A percentile compares a stretch with the other conserved stretches of the same genome.
phyloP scores from a whole-genome alignment of 2,888 invertebrate genomes.

The Dorcus hopei region DNA sequence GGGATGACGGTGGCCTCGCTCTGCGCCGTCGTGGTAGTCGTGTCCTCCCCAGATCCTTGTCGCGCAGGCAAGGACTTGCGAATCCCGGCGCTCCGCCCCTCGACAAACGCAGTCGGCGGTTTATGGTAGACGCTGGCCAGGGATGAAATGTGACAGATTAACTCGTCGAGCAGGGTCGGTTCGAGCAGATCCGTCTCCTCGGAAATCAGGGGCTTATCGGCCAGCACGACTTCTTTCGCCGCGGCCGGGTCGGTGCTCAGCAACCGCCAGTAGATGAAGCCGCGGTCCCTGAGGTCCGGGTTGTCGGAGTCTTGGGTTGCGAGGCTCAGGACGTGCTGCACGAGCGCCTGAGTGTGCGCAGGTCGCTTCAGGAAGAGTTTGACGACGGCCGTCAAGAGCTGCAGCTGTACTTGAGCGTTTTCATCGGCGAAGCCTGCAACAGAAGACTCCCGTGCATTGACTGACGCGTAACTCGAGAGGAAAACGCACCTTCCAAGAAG shows the following conservation, averaged over 20 bases:
- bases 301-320: slow-evolving; percentile 95
- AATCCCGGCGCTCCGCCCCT: slow-evolving; percentile 68
- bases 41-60: slow-evolving; percentile 47
- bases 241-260: slow-evolving; percentile 98
- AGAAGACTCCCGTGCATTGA: neutral
- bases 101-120: slow-evolving; percentile 97
- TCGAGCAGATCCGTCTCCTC: slow-evolving; percentile 98
- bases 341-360: slow-evolving; percentile 96
- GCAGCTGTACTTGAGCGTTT: slow-evolving; percentile 67
- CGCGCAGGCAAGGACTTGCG: slow-evolving; percentile 77
- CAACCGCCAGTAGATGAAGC: slow-evolving; percentile 99
- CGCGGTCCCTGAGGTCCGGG: slow-evolving; percentile 95
- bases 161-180: slow-evolving; percentile 94
- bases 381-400: slow-evolving; percentile 95
- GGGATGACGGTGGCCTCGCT: slow-evolving; percentile 63
- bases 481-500: slow-evolving; percentile 75
- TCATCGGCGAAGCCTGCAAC: slow-evolving; percentile 43
- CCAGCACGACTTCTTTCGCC: slow-evolving; percentile 97
- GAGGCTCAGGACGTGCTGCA: slow-evolving; percentile 90
- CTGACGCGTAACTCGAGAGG: neutral
- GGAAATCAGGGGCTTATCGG: slow-evolving; percentile 97
- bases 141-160: slow-evolving; percentile 97
- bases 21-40: slow-evolving; percentile 35
- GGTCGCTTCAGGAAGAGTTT: slow-evolving; percentile 97
- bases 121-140: slow-evolving; percentile 98